Base-by-base conservation (phyloP, 2,113 vertebrate genomes). In the Zeus faber region DNA sequence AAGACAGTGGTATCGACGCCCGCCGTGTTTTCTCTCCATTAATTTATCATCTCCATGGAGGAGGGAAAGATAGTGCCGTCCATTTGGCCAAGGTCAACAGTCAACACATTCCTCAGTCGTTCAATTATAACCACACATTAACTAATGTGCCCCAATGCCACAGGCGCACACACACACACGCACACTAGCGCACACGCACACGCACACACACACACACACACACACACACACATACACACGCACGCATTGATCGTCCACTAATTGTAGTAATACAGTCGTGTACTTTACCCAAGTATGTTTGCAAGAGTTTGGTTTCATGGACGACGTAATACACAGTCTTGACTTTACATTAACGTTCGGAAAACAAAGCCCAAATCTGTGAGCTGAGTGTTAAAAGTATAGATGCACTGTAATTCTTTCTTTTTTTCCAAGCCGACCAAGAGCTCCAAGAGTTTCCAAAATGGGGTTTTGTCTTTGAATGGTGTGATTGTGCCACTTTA, bases 71-170 rank as follows among this genome's bases (percentile, higher is more conserved):
- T 81, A 87, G 85, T 86, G 82, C 74, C 67, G 75, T 81, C 82
- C 84, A 86, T 86, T 83, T 81, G 78, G 76, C 80, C 84, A 84
- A 81, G 84, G 84, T 84, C 84, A 86, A 86, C 82, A 86, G 74
- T 83, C 80, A 83, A 83, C 82, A 74, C 82, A 86, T 86, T 86
- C 84, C 84, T 79, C 74, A 74, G 84, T 85, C 62, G 80, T 84
- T 85, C 76, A 83, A 83, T 77, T 83, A 79, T 67, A 79, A 77
- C 62, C 72, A 83, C 78, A 83, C 80, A 84, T 84, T 81, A 86
- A 86, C 83, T 76, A 50, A 27, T 72, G 62, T 66, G 53, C 48
- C 18, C 76, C 56, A 67, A 70, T 48, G 17, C 10, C 41, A 11
- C 41, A 21, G 2, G 7, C 5, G 14, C 16, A 23, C 10, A 22